These are phyloP conservation scores for Crotalus tigris DNA, from an alignment of 2,113 vertebrate species.

Conservation along the genomic window DNA sequence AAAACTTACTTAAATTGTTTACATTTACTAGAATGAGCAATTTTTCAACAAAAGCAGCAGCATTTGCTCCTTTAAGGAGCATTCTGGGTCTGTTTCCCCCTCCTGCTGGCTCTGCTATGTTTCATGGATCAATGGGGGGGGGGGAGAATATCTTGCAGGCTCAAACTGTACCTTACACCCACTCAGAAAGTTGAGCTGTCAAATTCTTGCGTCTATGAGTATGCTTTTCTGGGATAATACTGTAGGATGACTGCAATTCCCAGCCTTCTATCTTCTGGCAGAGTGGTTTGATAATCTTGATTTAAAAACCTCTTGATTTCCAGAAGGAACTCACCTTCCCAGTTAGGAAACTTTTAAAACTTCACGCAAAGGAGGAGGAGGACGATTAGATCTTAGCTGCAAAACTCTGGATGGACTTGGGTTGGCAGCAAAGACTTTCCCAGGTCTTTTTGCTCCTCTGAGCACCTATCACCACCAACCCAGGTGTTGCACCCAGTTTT, in stretches of 20 bases:
- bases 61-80: not conserved
- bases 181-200: constrained; percentile 25
- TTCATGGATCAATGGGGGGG: not conserved
- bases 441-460: not conserved
- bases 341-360: not conserved
- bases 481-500: not conserved
- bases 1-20: not conserved
- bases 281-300: not conserved
- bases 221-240: not conserved
- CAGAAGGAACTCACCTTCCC: not conserved
- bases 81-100: not conserved
- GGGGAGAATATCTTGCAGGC: not conserved
- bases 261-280: not conserved
- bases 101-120: not conserved
- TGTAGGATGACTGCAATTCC: not conserved
- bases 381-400: not conserved
- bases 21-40: not conserved
- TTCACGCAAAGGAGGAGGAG: not conserved
- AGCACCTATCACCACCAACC: not conserved
- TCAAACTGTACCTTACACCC: constrained; percentile 13
- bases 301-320: not conserved
- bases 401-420: not conserved
- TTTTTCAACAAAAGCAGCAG: no score
- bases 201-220: not conserved
- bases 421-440: not conserved